A percentile compares a stretch with the other conserved stretches of the same genome.
These are phyloP conservation scores for Acropternis orthonyx DNA, from an alignment of 2,797 vertebrate species.

Conservation along the genomic window DNA sequence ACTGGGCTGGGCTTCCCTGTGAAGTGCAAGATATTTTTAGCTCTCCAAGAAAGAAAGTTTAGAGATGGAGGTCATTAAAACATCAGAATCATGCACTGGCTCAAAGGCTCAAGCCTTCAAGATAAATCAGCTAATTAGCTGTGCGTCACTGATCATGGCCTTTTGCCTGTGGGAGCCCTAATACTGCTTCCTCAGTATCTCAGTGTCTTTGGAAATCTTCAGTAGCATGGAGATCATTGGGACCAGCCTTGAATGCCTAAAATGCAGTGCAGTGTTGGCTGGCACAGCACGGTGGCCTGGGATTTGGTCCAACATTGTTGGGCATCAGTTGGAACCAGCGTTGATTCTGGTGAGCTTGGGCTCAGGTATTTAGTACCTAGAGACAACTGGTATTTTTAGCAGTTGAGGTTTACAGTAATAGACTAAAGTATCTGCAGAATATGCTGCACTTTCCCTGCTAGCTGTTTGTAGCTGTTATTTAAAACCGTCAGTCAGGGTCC, in stretches of 20 bases:
- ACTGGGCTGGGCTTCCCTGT: not conserved
- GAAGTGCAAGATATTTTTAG: not conserved
- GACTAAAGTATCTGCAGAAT: constrained; percentile 27
- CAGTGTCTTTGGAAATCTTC: not conserved
- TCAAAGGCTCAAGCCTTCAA: not conserved
- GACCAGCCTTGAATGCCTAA: not conserved
- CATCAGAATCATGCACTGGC: not conserved
- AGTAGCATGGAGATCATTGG: not conserved
- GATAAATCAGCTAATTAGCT: not conserved
- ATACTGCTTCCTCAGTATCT: not conserved
- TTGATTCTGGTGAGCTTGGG: not conserved
- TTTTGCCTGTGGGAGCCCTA: accelerated
- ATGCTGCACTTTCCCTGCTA: constrained; percentile 21
- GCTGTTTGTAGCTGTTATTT: constrained; percentile 14
- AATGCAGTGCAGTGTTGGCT: not conserved
- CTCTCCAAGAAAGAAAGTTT: not conserved
- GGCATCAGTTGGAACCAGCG: not conserved
- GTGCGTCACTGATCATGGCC: not conserved
- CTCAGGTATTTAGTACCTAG: not conserved
- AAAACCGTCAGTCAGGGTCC: constrained; percentile 29
- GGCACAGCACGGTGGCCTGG: not conserved
- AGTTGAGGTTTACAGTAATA: constrained; percentile 47
- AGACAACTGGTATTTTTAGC: not conserved
- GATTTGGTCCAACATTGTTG: not conserved
- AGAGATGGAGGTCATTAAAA: not conserved